phyloP scores from a whole-genome alignment of 2,113 vertebrate genomes.

The Actenoides hombroni region DNA sequence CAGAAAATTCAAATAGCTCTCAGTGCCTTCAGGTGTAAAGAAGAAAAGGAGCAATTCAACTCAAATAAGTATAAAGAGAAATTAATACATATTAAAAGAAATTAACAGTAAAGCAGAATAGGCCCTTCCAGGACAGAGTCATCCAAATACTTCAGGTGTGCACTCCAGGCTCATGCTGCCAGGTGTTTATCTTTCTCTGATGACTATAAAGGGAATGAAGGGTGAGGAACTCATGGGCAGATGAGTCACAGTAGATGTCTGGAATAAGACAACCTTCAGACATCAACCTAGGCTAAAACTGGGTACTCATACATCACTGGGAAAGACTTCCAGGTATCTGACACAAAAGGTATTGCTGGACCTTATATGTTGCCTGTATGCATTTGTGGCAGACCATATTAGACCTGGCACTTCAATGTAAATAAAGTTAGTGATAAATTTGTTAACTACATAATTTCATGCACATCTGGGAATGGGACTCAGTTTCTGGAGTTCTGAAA shows the following conservation, averaged over 20 bases:
- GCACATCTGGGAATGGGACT: neutral
- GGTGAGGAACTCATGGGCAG: neutral
- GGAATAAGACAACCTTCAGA: constrained; percentile 49
- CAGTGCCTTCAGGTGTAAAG: neutral
- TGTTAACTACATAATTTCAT: neutral
- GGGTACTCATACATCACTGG: neutral
- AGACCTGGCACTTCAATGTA: neutral
- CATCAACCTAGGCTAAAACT: neutral
- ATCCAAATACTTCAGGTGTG: neutral
- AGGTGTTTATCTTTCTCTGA: neutral
- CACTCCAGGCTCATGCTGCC: neutral
- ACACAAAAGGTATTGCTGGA: neutral
- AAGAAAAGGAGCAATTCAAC: neutral
- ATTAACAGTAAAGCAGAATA: neutral
- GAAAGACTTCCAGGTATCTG: neutral
- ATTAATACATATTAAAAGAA: neutral
- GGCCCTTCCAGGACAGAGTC: neutral
- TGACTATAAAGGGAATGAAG: neutral
- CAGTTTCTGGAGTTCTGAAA: neutral
- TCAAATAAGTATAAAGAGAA: neutral
- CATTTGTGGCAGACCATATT: neutral
- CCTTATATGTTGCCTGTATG: neutral
- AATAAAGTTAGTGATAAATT: neutral
- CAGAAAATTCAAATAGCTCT: neutral
- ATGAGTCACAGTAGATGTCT: constrained; percentile 40